phyloP scores from a whole-genome alignment of 2,113 vertebrate species.

The Myocastor coypus region DNA sequence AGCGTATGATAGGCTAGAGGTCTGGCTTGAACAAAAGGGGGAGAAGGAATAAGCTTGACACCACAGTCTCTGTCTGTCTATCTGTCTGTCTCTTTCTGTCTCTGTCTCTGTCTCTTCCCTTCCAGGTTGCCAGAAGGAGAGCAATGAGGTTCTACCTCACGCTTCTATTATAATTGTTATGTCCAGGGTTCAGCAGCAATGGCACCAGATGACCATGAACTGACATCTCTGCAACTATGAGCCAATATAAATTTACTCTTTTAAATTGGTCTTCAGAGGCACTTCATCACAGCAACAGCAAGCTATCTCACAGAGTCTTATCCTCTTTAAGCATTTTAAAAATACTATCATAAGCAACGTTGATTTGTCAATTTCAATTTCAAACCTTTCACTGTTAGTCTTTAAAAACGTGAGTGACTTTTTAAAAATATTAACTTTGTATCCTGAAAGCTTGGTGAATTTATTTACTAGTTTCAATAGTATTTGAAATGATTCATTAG shows the following conservation, averaged over 20 bases:
- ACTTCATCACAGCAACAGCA: not conserved
- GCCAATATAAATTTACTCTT: not conserved
- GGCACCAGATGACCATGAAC: not conserved
- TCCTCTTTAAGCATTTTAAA: constrained; percentile 8
- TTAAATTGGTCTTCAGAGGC: not conserved
- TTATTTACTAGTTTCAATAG: not conserved
- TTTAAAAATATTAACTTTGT: not conserved
- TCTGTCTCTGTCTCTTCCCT: not conserved
- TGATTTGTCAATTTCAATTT: constrained; percentile 37
- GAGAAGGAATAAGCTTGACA: not conserved
- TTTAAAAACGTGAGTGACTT: not conserved
- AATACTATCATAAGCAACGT: not conserved
- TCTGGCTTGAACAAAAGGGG: not conserved
- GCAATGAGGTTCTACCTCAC: not conserved
- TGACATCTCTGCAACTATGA: not conserved
- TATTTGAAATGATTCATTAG: not conserved
- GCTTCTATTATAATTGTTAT: not conserved
- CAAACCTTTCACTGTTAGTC: not conserved
- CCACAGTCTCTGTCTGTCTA: not conserved
- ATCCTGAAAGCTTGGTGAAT: not conserved
- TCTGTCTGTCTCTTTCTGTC: not conserved
- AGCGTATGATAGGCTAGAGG: not conserved
- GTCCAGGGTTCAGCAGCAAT: not conserved
- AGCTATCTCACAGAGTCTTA: not conserved
- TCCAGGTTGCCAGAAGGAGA: not conserved